Conservation (phyloP, 2,113 vertebrate species). For the Petrocephalus zakoni region DNA sequence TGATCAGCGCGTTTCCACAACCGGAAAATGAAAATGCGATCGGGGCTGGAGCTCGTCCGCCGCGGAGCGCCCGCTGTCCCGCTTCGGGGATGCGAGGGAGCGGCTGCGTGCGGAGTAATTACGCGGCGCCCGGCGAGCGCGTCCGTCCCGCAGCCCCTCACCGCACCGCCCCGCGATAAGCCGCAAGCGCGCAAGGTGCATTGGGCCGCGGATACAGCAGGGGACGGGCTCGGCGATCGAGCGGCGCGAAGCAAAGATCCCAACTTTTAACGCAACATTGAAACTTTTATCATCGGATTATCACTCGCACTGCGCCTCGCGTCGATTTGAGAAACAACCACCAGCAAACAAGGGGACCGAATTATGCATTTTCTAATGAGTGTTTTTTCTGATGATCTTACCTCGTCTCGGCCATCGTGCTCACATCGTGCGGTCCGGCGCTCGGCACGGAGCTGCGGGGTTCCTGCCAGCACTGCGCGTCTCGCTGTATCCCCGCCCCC, state of each 20-base stretch:
- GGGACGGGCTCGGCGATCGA: background rate
- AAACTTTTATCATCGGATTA: background rate
- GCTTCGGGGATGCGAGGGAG: background rate
- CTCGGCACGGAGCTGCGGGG: background rate
- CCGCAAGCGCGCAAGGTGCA: background rate
- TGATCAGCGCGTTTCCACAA: background rate
- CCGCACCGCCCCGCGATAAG: background rate
- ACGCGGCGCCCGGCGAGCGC: background rate
- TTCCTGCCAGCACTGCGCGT: background rate
- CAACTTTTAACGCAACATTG: background rate
- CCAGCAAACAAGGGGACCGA: background rate
- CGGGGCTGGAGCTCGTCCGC: background rate
- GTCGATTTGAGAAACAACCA: background rate
- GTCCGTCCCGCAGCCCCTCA: background rate
- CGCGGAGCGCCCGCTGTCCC: background rate
- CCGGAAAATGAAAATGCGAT: background rate
- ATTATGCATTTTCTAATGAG: background rate
- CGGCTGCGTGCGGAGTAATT: background rate
- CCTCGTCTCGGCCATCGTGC: slow-evolving; percentile 60
- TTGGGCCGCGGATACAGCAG: background rate
- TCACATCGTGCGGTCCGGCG: slow-evolving; percentile 53
- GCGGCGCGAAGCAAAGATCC: background rate
- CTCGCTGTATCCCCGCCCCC: slow-evolving; percentile 47
- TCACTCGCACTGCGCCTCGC: background rate
- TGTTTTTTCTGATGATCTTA: slow-evolving; percentile 32